phyloP scores from a whole-genome alignment of 2,113 vertebrate genomes.

The Gnathonemus echidnorhynchus region DNA sequence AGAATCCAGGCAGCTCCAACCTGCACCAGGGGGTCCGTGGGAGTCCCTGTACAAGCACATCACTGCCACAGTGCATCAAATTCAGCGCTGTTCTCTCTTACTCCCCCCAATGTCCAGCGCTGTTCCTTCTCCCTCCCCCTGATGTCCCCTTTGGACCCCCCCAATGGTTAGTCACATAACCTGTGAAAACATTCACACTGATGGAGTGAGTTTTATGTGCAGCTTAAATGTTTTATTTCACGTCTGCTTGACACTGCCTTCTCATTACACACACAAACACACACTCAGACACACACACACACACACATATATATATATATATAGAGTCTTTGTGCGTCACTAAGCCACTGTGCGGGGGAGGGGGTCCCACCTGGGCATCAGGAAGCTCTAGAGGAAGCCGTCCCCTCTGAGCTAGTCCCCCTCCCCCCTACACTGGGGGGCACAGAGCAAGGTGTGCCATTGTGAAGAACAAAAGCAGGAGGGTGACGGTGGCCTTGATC shows the following conservation, averaged over 20 bases:
- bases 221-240: not conserved
- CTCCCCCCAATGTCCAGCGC: not conserved
- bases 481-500: slow-evolving; percentile 32
- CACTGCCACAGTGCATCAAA: not conserved
- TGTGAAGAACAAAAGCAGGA: slow-evolving; percentile 27
- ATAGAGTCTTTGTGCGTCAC: not conserved
- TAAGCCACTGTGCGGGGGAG: not conserved
- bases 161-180: not conserved
- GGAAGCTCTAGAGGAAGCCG: not conserved
- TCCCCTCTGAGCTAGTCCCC: not conserved
- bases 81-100: not conserved
- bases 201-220: not conserved
- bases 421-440: not conserved
- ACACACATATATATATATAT: not conserved
- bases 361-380: not conserved
- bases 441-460: not conserved
- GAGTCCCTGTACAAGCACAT: not conserved
- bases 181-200: not conserved
- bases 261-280: not conserved
- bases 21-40: not conserved
- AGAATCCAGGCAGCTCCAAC: not conserved
- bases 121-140: not conserved
- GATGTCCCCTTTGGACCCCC: not conserved
- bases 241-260: not conserved
- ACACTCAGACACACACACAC: not conserved